These are phyloP conservation scores for Tenebrosternarchus preto DNA, from an alignment of 2,113 vertebrate genomes.

Conservation along the genomic window DNA sequence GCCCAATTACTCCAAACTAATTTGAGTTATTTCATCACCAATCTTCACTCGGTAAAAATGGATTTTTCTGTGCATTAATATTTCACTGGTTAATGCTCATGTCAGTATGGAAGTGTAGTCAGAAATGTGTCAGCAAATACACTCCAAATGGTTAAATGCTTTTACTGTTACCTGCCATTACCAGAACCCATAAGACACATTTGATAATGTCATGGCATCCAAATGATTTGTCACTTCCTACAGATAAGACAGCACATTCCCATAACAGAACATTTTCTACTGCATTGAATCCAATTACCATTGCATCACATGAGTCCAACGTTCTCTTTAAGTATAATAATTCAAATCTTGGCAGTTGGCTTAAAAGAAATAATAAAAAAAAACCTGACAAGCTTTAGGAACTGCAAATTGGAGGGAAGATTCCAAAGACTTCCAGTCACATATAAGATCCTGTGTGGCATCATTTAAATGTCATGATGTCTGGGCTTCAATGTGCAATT, in stretches of 20 bases:
- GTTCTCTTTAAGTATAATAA: neutral
- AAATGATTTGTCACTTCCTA: neutral
- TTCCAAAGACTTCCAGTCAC: too few species aligned
- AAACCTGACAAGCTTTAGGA: neutral
- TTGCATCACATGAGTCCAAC: neutral
- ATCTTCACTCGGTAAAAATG: neutral
- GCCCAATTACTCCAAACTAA: neutral
- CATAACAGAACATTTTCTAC: neutral
- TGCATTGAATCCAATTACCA: neutral
- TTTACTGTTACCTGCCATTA: neutral
- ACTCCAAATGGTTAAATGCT: neutral
- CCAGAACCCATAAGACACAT: neutral
- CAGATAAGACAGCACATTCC: neutral
- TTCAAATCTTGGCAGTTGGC: neutral
- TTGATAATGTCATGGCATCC: neutral
- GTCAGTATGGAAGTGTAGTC: neutral
- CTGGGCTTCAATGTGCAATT: too few species aligned
- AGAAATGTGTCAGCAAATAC: neutral
- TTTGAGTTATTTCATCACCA: neutral
- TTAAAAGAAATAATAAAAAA: neutral
- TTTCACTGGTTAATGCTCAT: neutral
- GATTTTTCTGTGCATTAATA: neutral
- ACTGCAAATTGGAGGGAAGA: too few species aligned
- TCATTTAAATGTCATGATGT: too few species aligned
- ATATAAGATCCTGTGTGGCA: too few species aligned